A percentile compares a stretch with the other conserved stretches of the same genome.
phyloP scores from a whole-genome alignment of 1,140 invertebrate species.

The Galendromus occidentalis region DNA sequence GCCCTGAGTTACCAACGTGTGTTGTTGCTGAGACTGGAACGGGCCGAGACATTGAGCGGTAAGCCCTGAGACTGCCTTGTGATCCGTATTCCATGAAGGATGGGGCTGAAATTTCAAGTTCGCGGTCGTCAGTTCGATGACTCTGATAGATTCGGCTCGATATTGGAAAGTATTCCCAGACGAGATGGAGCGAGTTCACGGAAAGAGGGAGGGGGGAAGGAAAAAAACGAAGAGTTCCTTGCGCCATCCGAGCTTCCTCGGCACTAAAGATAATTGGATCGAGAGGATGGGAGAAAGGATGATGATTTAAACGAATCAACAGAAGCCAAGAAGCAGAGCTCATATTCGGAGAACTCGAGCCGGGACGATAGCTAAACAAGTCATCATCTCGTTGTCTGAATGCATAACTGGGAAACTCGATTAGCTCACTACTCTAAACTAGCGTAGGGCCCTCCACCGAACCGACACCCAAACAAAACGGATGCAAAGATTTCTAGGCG shows the following conservation, averaged over 20 bases:
- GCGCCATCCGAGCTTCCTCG: too few relatives aligned
- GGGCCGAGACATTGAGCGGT: not conserved
- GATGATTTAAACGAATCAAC: too few relatives aligned
- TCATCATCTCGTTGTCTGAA: too few relatives aligned
- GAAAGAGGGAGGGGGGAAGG: not conserved
- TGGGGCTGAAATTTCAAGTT: not conserved
- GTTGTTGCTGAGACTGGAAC: slow-evolving; percentile 3
- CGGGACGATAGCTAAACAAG: too few relatives aligned
- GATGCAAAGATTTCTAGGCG: not conserved
- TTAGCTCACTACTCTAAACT: too few relatives aligned
- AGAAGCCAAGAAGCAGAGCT: too few relatives aligned
- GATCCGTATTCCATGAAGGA: slow-evolving; percentile 11
- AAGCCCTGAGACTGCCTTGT: slow-evolving; percentile 8
- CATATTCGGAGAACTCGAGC: too few relatives aligned
- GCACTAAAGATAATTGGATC: too few relatives aligned
- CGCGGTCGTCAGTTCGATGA: not conserved
- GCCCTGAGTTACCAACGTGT: not conserved
- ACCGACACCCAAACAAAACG: slow-evolving; percentile 10
- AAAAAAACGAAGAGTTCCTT: not conserved
- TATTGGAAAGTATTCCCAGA: not conserved
- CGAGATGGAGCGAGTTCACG: not conserved
- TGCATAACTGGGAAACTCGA: too few relatives aligned
- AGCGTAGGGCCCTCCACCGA: not conserved
- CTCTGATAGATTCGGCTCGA: not conserved
- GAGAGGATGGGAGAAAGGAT: too few relatives aligned